Conservation (phyloP, 2,797 vertebrate genomes). For the Acanthopagrus latus region DNA sequence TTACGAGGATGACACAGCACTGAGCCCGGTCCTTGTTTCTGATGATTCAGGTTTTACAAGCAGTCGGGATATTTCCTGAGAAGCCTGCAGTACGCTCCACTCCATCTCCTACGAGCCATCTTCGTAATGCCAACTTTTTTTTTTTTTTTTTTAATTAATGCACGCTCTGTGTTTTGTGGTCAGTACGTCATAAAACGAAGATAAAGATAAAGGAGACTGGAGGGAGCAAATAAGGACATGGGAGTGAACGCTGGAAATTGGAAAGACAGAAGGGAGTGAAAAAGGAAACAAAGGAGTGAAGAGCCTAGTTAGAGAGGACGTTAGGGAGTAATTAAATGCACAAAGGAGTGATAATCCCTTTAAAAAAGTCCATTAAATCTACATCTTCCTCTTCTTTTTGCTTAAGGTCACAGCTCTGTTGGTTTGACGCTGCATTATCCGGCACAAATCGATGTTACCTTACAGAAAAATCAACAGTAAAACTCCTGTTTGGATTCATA, state of each 20-base stretch:
- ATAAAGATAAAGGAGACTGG: background rate
- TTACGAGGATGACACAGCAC: background rate
- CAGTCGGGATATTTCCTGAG: background rate
- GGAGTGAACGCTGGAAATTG: constrained; percentile 16
- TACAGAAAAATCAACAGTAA: background rate
- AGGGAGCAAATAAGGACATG: constrained; percentile 4
- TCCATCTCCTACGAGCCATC: background rate
- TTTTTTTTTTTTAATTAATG: constrained; percentile 30
- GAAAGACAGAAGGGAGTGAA: constrained; percentile 5
- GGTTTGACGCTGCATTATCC: background rate
- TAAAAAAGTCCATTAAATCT: too few species aligned
- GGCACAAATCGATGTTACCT: background rate
- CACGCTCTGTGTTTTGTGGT: constrained; percentile 18
- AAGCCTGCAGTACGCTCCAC: background rate
- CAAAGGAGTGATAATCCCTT: too few species aligned
- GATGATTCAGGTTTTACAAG: background rate
- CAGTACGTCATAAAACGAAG: background rate
- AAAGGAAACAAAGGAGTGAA: constrained; percentile 1
- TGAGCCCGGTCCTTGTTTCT: background rate
- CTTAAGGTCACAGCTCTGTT: background rate
- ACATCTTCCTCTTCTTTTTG: background rate
- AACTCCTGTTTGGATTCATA: background rate
- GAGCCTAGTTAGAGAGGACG: background rate
- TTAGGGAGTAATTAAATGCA: background rate
- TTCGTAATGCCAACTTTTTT: background rate